Evolutionary conservation across 2,888 invertebrate species (phyloP).

Genomic region (Melinaea menophilus): DNA sequence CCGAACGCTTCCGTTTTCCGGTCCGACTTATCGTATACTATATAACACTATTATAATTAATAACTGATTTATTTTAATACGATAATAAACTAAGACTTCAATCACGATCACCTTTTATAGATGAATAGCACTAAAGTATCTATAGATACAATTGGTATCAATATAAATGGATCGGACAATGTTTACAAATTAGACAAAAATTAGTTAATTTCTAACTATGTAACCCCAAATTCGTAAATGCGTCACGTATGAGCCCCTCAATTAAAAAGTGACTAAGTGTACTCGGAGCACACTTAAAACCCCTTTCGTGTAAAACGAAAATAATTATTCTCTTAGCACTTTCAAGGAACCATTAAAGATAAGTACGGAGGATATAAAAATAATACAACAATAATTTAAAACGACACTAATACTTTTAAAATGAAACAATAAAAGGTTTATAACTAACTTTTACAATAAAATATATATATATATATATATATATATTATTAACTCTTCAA

Average conservation of each 20-base stretch:
- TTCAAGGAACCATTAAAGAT: slow-evolving; percentile 21
- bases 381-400: slow-evolving; percentile 21
- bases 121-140: too few relatives aligned
- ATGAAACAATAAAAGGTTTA: neutral
- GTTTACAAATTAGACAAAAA: too few relatives aligned
- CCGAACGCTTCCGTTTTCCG: slow-evolving; percentile 67
- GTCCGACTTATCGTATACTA: slow-evolving; percentile 44
- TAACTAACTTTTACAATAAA: neutral
- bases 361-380: slow-evolving; percentile 13
- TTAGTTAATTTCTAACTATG: neutral
- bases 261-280: slow-evolving; percentile 26
- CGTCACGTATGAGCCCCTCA: neutral
- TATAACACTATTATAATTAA: slow-evolving; percentile 7
- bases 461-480: neutral
- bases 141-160: too few relatives aligned
- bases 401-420: slow-evolving; percentile 18
- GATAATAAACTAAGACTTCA: too few relatives aligned
- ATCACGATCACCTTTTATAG: too few relatives aligned
- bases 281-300: slow-evolving; percentile 16
- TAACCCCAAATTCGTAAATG: slow-evolving; percentile 6
- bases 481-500: neutral
- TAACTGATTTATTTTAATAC: too few relatives aligned
- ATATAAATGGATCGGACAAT: too few relatives aligned
- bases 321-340: slow-evolving; percentile 22
- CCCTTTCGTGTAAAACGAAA: slow-evolving; percentile 19